Conservation (phyloP, 2,113 vertebrate species). For the Corythornis cristatus region DNA sequence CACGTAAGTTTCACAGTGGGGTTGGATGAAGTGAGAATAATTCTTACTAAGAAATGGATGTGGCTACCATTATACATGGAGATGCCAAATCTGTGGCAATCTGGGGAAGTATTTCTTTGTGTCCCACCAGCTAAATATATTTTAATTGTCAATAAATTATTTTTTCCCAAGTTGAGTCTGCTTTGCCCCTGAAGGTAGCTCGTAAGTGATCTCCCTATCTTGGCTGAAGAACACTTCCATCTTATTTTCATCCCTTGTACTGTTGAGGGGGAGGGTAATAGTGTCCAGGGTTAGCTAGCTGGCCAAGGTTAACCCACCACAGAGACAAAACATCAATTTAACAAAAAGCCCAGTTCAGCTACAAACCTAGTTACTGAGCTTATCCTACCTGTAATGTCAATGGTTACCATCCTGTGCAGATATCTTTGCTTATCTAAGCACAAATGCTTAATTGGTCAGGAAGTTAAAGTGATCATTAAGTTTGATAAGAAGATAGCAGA, state of each 20-base stretch:
- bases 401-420: background rate
- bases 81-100: background rate
- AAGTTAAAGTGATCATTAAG: background rate
- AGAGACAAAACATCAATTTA: background rate
- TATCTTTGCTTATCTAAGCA: background rate
- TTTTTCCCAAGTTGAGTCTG: background rate
- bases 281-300: background rate
- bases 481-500: background rate
- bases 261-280: background rate
- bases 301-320: background rate
- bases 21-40: background rate
- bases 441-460: background rate
- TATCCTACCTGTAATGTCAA: background rate
- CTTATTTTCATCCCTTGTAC: background rate
- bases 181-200: background rate
- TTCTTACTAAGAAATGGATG: background rate
- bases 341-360: background rate
- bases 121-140: background rate
- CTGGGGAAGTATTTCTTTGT: background rate
- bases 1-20: background rate
- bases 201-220: background rate
- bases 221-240: background rate
- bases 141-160: background rate
- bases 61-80: rapidly evolving
- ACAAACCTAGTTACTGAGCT: background rate